A percentile compares a stretch with the other conserved stretches of the same genome.
phyloP scores from a whole-genome alignment of 53 echinoderm and acorn worm genomes.

The Paracentrotus lividus region DNA sequence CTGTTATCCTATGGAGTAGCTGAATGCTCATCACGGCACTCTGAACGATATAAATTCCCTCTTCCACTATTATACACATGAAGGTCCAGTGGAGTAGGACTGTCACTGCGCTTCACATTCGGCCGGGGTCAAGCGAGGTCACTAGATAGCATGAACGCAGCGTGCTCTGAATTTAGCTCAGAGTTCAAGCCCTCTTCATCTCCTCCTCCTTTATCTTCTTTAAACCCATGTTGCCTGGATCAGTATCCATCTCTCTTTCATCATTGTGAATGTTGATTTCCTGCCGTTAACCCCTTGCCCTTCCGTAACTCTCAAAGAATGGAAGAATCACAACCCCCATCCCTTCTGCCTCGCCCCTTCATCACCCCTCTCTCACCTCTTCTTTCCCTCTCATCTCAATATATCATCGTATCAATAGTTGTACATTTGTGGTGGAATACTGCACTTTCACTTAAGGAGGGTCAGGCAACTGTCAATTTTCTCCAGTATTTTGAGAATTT shows the following conservation, averaged over 20 bases:
- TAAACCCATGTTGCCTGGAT: background rate
- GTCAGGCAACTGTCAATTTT: background rate
- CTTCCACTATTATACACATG: background rate
- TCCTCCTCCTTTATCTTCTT: background rate
- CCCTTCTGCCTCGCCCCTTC: background rate
- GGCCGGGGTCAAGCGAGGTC: conserved; percentile 43
- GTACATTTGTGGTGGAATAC: background rate
- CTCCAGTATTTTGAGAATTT: background rate
- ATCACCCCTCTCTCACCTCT: background rate
- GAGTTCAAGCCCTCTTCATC: background rate
- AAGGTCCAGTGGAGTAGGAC: background rate
- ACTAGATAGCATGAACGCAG: conserved; percentile 47
- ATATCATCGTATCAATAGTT: background rate
- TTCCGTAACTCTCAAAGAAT: background rate
- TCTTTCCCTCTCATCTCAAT: background rate
- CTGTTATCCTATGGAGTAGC: conserved; percentile 31
- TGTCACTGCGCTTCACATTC: conserved; percentile 19
- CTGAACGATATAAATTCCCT: background rate
- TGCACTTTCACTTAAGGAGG: background rate
- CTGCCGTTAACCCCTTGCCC: background rate
- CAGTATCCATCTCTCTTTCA: background rate
- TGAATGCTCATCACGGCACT: conserved; percentile 39
- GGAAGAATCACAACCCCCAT: background rate
- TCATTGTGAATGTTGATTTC: conserved; percentile 14
- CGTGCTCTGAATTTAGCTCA: conserved; percentile 53